Evolutionary conservation across 2,888 invertebrate species (phyloP).

Genomic region (Miltochrista miniata): DNA sequence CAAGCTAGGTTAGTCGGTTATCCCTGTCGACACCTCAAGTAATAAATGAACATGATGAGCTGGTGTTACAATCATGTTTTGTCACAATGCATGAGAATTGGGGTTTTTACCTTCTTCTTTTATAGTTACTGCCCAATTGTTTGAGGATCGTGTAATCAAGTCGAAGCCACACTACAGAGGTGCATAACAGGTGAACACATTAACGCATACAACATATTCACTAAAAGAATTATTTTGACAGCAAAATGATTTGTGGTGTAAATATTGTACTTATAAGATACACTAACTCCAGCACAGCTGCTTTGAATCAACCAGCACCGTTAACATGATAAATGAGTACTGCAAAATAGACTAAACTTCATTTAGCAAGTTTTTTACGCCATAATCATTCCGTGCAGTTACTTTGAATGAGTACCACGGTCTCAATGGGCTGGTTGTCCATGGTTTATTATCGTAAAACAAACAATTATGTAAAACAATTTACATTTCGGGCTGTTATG

Average conservation of each 20-base stretch:
- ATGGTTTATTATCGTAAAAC: slow-evolving; percentile 34
- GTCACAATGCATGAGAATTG: too few relatives aligned
- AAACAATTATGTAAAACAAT: slow-evolving; percentile 49
- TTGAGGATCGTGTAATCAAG: too few relatives aligned
- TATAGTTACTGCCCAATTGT: too few relatives aligned
- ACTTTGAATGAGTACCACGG: slow-evolving; percentile 14
- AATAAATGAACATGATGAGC: too few relatives aligned
- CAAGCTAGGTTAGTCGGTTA: too few relatives aligned
- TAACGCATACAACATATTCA: slow-evolving; percentile 11
- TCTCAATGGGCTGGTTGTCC: slow-evolving; percentile 18
- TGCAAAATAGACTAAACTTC: slow-evolving; percentile 4
- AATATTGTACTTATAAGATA: slow-evolving; percentile 25
- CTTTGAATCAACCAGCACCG: slow-evolving; percentile 9
- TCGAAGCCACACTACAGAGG: too few relatives aligned
- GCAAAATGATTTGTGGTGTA: slow-evolving; percentile 31
- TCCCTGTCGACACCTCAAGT: too few relatives aligned
- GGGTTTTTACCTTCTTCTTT: too few relatives aligned
- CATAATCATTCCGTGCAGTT: slow-evolving; percentile 17
- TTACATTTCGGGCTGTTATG: slow-evolving; percentile 57
- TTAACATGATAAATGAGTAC: slow-evolving; percentile 17
- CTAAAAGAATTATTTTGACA: slow-evolving; percentile 28
- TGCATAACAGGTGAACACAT: not conserved
- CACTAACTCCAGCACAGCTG: slow-evolving; percentile 18
- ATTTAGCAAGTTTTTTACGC: slow-evolving; percentile 20
- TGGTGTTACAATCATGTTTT: too few relatives aligned